These are phyloP conservation scores for Cyclina sinensis DNA, from an alignment of 1,140 invertebrate genomes.

Conservation along the genomic window DNA sequence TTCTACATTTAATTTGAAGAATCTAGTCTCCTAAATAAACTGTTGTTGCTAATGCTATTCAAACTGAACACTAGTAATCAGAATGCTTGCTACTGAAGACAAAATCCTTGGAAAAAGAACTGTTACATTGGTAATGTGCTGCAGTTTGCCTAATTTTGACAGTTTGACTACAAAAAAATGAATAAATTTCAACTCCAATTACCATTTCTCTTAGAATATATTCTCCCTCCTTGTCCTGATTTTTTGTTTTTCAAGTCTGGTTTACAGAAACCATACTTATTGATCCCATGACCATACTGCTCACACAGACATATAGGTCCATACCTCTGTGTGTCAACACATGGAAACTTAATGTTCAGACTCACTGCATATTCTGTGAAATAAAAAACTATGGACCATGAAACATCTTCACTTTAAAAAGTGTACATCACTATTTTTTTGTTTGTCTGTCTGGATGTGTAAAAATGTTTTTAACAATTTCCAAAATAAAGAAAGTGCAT, in stretches of 20 bases:
- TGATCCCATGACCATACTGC: not conserved
- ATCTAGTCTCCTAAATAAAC: no score
- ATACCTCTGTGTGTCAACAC: not conserved
- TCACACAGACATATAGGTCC: constrained; percentile 11
- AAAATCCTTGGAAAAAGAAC: no score
- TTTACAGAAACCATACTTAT: constrained; percentile 28
- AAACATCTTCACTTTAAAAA: not conserved
- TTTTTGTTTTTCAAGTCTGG: not conserved
- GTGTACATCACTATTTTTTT: not conserved
- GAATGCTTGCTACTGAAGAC: no score
- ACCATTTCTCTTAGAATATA: not conserved
- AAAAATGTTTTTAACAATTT: no score
- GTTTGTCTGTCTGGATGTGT: not conserved
- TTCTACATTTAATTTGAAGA: no score
- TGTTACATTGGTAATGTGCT: no score
- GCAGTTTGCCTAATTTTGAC: no score
- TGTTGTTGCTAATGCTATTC: no score
- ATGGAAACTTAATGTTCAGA: not conserved
- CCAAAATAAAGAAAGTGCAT: no score
- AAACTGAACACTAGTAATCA: no score
- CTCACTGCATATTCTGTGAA: not conserved
- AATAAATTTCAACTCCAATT: no score
- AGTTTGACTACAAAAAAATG: no score
- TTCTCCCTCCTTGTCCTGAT: not conserved
- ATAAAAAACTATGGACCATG: not conserved